Evolutionary conservation across 92 coral and sea anemone species (phyloP).

Genomic region (Nematostella vectensis): DNA sequence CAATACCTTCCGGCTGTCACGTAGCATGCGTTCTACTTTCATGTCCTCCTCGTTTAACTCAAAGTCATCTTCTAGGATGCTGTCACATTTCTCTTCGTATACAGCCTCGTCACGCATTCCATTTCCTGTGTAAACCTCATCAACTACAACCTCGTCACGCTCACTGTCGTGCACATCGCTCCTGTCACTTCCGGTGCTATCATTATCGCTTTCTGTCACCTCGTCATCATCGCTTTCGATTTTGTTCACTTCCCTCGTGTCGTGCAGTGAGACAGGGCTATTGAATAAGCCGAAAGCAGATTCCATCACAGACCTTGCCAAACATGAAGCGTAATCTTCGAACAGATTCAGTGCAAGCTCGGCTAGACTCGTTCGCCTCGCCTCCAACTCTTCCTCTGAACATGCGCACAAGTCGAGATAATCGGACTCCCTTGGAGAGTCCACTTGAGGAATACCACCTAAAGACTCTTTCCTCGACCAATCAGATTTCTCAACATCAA

Average conservation of each 20-base stretch:
- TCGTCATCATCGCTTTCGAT: slow-evolving; percentile 1
- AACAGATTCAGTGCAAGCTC: slow-evolving; percentile 23
- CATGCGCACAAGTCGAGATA: background rate
- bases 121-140: background rate
- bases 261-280: slow-evolving; percentile 2
- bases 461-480: background rate
- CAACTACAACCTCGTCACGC: background rate
- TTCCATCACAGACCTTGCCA: slow-evolving; percentile 28
- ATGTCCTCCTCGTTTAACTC: background rate
- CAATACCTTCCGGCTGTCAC: no score
- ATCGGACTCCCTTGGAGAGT: background rate
- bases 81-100: background rate
- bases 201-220: background rate
- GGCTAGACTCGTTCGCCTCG: slow-evolving; percentile 27
- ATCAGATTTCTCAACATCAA: slow-evolving; percentile 19
- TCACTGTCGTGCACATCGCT: background rate
- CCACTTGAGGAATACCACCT: background rate
- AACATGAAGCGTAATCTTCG: slow-evolving; percentile 36
- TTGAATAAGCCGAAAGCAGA: slow-evolving; percentile 10
- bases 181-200: background rate
- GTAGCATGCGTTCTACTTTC: background rate
- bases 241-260: background rate
- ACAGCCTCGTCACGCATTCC: background rate
- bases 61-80: background rate
- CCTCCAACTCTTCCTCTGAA: slow-evolving; percentile 33